Percentiles rank a stretch among this genome's conserved stretches.
These are phyloP conservation scores for Pollicipes pollicipes DNA, from an alignment of 1,140 invertebrate species.

Conservation along the genomic window DNA sequence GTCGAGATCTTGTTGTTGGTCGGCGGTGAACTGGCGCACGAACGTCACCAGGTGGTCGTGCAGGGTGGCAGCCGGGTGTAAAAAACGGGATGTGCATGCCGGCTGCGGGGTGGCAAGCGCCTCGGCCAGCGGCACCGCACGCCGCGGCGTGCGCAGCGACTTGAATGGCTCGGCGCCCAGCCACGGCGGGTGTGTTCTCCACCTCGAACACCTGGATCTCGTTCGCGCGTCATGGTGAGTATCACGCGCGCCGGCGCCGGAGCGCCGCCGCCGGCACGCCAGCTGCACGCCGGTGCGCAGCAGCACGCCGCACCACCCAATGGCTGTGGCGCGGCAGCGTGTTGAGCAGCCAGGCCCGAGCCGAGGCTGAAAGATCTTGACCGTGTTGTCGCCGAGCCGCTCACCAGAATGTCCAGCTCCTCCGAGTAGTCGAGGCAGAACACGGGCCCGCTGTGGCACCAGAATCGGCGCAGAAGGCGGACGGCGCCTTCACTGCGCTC, in stretches of 20 bases:
- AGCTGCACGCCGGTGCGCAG: constrained; percentile 10
- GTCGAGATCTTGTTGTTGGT: neutral
- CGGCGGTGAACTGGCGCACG: neutral
- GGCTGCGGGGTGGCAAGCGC: no score
- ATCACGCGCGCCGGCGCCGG: neutral
- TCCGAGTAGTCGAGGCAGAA: constrained; percentile 29
- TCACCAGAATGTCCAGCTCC: constrained; percentile 27
- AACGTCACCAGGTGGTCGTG: neutral
- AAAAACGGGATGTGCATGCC: constrained; percentile 3
- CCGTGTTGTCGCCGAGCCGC: constrained; percentile 29
- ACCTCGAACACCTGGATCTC: constrained; percentile 1
- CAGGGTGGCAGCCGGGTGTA: constrained; percentile 7
- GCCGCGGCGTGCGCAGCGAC: neutral
- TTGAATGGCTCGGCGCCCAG: neutral
- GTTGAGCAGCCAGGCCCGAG: constrained; percentile 25
- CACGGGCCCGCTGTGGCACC: constrained; percentile 28
- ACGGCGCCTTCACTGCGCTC: constrained; percentile 1
- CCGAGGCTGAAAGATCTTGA: constrained; percentile 30
- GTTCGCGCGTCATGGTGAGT: neutral
- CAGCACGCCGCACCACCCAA: constrained; percentile 20
- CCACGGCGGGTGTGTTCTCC: neutral
- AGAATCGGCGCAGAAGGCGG: constrained; percentile 21
- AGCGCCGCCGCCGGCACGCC: no score
- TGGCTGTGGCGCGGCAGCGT: constrained; percentile 26
- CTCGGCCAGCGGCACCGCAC: neutral